phyloP scores from a whole-genome alignment of 2,888 invertebrate species.

The Allygus modestus region DNA sequence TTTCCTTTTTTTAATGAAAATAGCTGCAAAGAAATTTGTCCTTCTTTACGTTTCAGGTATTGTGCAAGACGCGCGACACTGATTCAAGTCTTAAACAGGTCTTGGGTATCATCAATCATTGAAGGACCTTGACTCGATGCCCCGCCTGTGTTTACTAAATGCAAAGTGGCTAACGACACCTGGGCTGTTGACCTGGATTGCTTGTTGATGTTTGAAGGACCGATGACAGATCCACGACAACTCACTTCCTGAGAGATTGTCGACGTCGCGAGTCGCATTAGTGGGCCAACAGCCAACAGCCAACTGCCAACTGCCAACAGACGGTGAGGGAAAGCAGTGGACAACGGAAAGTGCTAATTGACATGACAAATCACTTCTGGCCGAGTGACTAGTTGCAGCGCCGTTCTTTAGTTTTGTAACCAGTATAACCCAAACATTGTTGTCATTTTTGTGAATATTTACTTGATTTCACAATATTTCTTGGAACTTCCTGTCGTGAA shows the following conservation, averaged over 20 bases:
- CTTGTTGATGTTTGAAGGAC: background rate
- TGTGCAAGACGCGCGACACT: too few relatives aligned
- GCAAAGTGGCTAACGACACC: background rate
- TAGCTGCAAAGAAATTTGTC: too few relatives aligned
- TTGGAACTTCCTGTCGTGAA: too few relatives aligned
- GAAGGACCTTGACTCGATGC: background rate
- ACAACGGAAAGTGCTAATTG: background rate
- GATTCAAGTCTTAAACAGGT: too few relatives aligned
- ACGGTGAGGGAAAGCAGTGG: background rate
- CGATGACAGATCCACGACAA: background rate
- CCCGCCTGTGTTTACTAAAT: background rate
- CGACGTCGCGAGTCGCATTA: background rate
- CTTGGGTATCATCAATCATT: background rate
- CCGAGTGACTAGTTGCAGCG: background rate
- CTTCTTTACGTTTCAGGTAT: too few relatives aligned
- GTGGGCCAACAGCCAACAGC: background rate
- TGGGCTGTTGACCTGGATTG: constrained; percentile 13
- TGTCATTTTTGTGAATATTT: too few relatives aligned
- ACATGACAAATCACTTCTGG: constrained; percentile 3
- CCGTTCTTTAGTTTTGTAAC: background rate
- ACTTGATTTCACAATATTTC: too few relatives aligned
- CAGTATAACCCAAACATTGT: too few relatives aligned
- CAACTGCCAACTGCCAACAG: background rate
- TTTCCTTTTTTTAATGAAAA: too few relatives aligned
- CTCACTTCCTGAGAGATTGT: background rate